Base-by-base conservation (phyloP, 2,888 invertebrate species). In the Papilio demoleus region DNA sequence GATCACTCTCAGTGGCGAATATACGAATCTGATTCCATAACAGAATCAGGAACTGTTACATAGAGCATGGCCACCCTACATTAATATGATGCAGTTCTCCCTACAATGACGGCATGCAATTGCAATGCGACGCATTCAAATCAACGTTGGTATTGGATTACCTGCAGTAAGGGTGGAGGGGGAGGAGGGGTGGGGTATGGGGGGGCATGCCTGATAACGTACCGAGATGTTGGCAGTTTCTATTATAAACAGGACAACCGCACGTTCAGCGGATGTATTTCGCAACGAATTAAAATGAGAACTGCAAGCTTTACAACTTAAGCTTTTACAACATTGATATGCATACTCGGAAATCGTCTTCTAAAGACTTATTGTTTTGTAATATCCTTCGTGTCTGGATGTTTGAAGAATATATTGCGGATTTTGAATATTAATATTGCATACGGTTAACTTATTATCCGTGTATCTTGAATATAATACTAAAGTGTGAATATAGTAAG, bases 71-170 rank as follows among this genome's bases (percentile, higher is more conserved):
- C 11, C 42, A 70, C 61, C 61, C 65, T 65, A 65, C 53, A 42
- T 17, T 62, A 24, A 63, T 36, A 68, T 45, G 56, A 45, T 50
- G 53, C 65, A 62, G 82, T 77, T 78, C 76, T 80, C 79, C 80
- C 79, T 76, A 76, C 78, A 85, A 86, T 87, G 85, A 82, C 83
- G 82, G 80, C 83, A 87, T 85, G 85, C 78, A 80, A 88, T 84
- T 84, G 81, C 78, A 82, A 84, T 83, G 81, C 78, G 81, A 86
- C 79, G 81, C 80, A 80, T 86, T 86, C 84, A 81, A 80, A 81
- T 83, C 81, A 85, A 81, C 80, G 79, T 76, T 80, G 78, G 83
- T 85, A 79, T 88, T 81, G 75, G 76, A 84, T 88, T 87, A 87
- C 85, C 45, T 63, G 67, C 62, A 63, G 65, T 53, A n/a, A n/a